Percentiles rank a stretch among this genome's conserved stretches.
Conservation (phyloP, 2,113 vertebrate genomes). For the Carettochelys insculpta region DNA sequence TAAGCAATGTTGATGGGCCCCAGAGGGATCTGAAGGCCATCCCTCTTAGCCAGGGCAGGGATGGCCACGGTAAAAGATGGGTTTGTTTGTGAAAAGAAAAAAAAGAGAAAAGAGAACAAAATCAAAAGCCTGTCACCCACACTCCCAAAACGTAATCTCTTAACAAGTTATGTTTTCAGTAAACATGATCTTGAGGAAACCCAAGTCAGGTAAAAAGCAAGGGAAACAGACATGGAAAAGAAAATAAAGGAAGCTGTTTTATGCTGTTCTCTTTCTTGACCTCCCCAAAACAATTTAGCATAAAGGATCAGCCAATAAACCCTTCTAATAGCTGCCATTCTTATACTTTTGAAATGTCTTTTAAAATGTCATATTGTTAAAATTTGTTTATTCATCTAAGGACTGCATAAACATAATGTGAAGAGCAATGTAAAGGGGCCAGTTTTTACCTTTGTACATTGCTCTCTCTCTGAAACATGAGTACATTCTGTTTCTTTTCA, state of each 20-base stretch:
- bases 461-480: neutral
- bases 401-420: neutral
- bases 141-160: neutral
- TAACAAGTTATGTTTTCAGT: neutral
- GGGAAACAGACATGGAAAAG: neutral
- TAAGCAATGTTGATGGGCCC: neutral
- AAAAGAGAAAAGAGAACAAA: neutral
- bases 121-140: neutral
- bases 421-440: neutral
- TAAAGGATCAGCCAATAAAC: neutral
- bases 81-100: neutral
- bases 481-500: neutral
- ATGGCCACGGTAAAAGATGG: fast-evolving
- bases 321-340: neutral
- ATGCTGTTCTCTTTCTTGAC: neutral
- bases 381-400: fast-evolving
- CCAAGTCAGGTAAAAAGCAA: neutral
- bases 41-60: neutral
- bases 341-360: neutral
- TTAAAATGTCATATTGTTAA: neutral
- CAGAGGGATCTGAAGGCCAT: neutral
- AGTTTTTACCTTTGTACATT: neutral
- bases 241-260: conserved; percentile 9
- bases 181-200: neutral
- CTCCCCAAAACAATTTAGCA: neutral